Conservation (phyloP, 2,888 invertebrate species). For the Keiferia lycopersicella region DNA sequence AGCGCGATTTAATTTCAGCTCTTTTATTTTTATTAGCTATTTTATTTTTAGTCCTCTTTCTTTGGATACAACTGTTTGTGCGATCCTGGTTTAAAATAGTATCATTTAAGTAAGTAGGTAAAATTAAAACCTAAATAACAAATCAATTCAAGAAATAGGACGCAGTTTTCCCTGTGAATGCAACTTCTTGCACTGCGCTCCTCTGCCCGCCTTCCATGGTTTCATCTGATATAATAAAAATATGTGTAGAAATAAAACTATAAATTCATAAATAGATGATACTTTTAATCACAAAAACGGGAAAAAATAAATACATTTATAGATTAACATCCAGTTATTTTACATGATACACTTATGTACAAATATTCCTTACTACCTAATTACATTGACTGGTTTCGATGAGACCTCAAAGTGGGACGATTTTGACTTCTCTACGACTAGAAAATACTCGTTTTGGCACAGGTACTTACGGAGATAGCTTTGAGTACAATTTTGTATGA, state of each 20-base stretch:
- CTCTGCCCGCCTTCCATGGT: too few species aligned
- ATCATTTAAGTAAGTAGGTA: too few species aligned
- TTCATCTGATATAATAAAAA: too few species aligned
- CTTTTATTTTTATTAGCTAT: too few species aligned
- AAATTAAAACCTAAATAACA: not conserved
- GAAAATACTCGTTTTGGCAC: not conserved
- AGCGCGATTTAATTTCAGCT: too few species aligned
- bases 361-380: slow-evolving; percentile 15
- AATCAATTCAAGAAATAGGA: not conserved
- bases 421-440: not conserved
- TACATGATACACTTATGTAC: slow-evolving; percentile 29
- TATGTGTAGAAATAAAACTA: not conserved
- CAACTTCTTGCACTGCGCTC: not conserved
- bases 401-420: slow-evolving; percentile 24
- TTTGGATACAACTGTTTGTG: too few species aligned
- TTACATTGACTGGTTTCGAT: slow-evolving; percentile 33
- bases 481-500: not conserved
- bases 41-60: too few species aligned
- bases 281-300: slow-evolving; percentile 37
- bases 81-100: too few species aligned
- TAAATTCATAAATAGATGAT: slow-evolving; percentile 27
- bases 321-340: slow-evolving; percentile 33
- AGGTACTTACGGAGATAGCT: not conserved
- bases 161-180: not conserved
- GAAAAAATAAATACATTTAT: slow-evolving; percentile 40